Conservation (phyloP, 2,113 vertebrate species). For the Tympanuchus pallidicinctus region DNA sequence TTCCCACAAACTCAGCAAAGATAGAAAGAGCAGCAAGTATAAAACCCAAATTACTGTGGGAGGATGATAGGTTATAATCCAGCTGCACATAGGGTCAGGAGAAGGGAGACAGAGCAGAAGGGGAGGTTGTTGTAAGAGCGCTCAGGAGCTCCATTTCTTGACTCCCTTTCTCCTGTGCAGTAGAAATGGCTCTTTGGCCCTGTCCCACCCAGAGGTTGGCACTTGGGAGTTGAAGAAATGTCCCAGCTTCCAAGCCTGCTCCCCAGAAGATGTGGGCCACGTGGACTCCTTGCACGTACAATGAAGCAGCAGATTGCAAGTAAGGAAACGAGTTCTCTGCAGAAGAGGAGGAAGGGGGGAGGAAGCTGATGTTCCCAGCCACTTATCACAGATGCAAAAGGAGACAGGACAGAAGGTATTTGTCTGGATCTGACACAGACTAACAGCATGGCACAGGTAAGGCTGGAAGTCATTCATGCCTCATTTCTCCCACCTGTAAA, state of each 20-base stretch:
- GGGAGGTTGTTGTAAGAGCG: background rate
- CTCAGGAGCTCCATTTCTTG: background rate
- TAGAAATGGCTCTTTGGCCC: background rate
- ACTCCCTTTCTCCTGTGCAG: background rate
- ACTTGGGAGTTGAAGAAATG: background rate
- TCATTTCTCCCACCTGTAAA: conserved; percentile 69
- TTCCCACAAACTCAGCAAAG: background rate
- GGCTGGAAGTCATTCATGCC: conserved; percentile 66
- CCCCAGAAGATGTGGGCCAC: background rate
- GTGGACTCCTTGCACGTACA: background rate
- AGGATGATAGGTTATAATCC: background rate
- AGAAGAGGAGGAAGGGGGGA: background rate
- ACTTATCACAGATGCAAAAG: conserved; percentile 19
- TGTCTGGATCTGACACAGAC: conserved; percentile 59
- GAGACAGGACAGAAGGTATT: conserved; percentile 59
- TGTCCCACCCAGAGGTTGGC: background rate
- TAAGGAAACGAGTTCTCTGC: background rate
- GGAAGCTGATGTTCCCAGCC: background rate
- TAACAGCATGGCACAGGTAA: conserved; percentile 44
- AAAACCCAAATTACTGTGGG: background rate
- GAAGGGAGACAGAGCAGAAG: background rate
- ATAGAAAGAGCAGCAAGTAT: background rate
- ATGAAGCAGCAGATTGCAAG: background rate
- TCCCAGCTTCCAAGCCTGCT: background rate
- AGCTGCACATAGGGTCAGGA: background rate